Evolutionary conservation across 2,888 invertebrate species (phyloP), one percentile per base, ranked within the genome.

Genomic region (Napeogenes sylphis): DNA sequence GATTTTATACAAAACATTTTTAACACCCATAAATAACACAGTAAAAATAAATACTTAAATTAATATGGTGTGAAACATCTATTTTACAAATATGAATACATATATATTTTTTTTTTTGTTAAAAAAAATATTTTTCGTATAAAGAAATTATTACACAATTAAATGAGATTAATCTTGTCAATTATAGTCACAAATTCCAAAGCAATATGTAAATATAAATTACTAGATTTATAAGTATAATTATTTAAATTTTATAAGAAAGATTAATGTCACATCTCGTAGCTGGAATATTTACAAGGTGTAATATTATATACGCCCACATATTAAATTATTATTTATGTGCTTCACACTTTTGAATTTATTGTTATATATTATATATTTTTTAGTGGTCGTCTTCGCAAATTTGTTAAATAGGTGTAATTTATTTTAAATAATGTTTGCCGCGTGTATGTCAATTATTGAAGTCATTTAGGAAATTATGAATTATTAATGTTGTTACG

Each of bases 241-340:
- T 63, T 67, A 65, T 65, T 65, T 59, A 65, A 65, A 65, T 59
- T 61, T 56, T 59, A 58, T 63, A 67, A 67, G 59, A 63, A 63
- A 65, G 62, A 67, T 67, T 67, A 67, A 67, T 67, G 63, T 67
- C 67, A 63, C 67, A 61, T 58, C 64, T 62, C 63, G 59, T 63
- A 65, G 65, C 55, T 45, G 14, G 64, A 65, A 66, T 66, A 66
- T 68, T 67, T 64, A 57, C 69, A 71, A 69, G 58, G 45, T 63
- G 68, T 69, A 67, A 69, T 58, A 55, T 66, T 62, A 69, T 62
- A 67, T 61, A 64, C 68, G 61, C 67, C 64, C 64, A 64, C 61
- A 58, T 66, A 63, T 68, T 64, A 66, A 66, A 64, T 67, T 67
- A 61, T 67, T 66, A 64, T 67, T 68, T 69, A 67, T 73, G 66